Evolutionary conservation across 2,888 invertebrate genomes (phyloP).

Genomic region (Drosophila pegasa): DNA sequence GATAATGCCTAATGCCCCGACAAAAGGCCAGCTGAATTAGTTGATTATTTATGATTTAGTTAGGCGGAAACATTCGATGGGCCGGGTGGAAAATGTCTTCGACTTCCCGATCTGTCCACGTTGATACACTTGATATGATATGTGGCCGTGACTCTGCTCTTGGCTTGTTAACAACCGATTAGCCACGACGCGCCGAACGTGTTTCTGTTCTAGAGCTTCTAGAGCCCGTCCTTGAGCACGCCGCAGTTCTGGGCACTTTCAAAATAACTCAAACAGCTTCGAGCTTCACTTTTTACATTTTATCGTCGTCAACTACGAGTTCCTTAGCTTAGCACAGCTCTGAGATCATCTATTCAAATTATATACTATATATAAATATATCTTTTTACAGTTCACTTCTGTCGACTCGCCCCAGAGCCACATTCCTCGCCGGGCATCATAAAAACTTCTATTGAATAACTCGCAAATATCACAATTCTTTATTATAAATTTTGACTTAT

Average conservation of each 20-base stretch:
- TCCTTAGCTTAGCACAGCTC: neutral
- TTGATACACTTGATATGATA: constrained; percentile 22
- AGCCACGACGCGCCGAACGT: constrained; percentile 25
- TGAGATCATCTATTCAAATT: constrained; percentile 2
- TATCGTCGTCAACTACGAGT: neutral
- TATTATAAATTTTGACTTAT: constrained; percentile 37
- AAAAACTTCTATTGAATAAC: constrained; percentile 9
- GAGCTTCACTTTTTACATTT: constrained; percentile 4
- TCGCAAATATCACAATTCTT: constrained; percentile 57
- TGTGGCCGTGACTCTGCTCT: constrained; percentile 34
- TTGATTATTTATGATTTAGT: constrained; percentile 34
- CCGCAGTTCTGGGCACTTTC: constrained; percentile 19
- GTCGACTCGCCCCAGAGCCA: neutral
- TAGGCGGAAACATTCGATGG: constrained; percentile 54
- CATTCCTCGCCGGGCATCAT: neutral
- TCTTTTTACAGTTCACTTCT: neutral
- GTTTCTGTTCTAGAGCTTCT: constrained; percentile 3
- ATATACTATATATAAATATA: neutral
- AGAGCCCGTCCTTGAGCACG: constrained; percentile 22
- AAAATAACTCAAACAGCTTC: neutral
- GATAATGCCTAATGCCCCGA: constrained; percentile 19
- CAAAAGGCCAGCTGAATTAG: constrained; percentile 36
- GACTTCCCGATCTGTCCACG: constrained; percentile 50
- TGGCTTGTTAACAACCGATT: constrained; percentile 39
- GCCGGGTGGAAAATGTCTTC: constrained; percentile 30